phyloP scores from a whole-genome alignment of 2,888 invertebrate species.

The Limnephilus lunatus region DNA sequence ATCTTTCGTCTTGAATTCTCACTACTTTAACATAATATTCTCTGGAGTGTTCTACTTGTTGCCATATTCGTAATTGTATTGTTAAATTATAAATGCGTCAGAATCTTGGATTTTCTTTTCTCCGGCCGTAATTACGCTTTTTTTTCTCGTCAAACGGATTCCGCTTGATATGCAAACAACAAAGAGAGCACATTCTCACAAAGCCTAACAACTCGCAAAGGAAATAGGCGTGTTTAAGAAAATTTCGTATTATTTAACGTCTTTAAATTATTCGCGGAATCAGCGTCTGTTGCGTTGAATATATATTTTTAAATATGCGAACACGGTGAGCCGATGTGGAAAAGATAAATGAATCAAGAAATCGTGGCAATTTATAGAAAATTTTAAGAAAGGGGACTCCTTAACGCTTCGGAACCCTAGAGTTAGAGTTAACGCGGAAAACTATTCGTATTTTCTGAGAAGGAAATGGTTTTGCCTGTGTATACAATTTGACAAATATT shows the following conservation, averaged over 20 bases:
- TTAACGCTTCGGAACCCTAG: constrained; percentile 21
- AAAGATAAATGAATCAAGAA: constrained; percentile 63
- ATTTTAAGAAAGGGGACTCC: constrained; percentile 32
- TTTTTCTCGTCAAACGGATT: constrained; percentile 31
- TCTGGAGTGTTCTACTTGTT: background rate
- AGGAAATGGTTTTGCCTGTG: background rate
- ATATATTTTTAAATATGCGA: constrained; percentile 48
- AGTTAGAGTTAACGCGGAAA: constrained; percentile 6
- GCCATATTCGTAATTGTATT: constrained; percentile 16
- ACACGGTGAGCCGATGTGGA: constrained; percentile 51
- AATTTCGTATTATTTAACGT: constrained; percentile 62
- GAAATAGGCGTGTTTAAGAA: constrained; percentile 54
- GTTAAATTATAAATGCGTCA: constrained; percentile 11
- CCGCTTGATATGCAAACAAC: constrained; percentile 38
- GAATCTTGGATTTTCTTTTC: constrained; percentile 17
- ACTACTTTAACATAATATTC: background rate
- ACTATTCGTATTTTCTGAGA: constrained; percentile 33
- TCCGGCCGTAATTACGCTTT: constrained; percentile 27
- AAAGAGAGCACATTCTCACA: constrained; percentile 31
- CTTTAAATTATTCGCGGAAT: constrained; percentile 63
- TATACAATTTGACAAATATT: constrained; percentile 30
- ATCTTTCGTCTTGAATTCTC: background rate
- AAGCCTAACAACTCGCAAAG: background rate
- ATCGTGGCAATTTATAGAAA: constrained; percentile 58
- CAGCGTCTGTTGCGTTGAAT: constrained; percentile 60